Conservation (phyloP, 2,797 vertebrate genomes). For the Ctenopoma multispine region DNA sequence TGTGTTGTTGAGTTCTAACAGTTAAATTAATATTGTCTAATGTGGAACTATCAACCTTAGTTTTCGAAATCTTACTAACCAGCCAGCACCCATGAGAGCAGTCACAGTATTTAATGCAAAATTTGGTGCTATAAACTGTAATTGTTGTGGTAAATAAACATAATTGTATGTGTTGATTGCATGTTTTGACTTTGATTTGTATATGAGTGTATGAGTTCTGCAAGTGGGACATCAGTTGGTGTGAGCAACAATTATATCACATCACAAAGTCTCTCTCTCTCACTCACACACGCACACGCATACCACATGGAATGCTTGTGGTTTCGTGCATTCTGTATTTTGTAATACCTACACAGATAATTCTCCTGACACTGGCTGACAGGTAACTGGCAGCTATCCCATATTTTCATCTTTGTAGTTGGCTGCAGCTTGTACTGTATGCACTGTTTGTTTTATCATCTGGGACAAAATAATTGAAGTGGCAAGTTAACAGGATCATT, state of each 20-base stretch:
- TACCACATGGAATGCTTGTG: conserved; percentile 3
- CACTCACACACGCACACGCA: neutral
- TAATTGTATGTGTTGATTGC: conserved; percentile 48
- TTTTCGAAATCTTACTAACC: neutral
- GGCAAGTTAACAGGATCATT: conserved; percentile 38
- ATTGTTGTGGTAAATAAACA: conserved; percentile 34
- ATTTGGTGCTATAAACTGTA: neutral
- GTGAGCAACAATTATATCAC: conserved; percentile 8
- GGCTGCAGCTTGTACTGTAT: conserved; percentile 19
- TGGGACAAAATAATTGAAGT: conserved; percentile 57
- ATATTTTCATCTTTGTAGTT: conserved; percentile 46
- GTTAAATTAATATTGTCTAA: too few relatives aligned
- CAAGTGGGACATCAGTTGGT: conserved; percentile 1
- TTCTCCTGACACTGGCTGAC: conserved; percentile 36
- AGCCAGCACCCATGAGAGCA: neutral
- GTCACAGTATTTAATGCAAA: neutral
- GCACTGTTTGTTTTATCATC: conserved; percentile 18
- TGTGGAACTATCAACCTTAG: too few relatives aligned
- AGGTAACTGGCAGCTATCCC: conserved; percentile 35
- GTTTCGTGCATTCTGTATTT: conserved; percentile 21
- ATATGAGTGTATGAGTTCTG: neutral
- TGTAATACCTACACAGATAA: conserved; percentile 29
- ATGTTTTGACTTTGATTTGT: conserved; percentile 15
- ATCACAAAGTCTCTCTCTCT: neutral
- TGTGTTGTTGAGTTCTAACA: too few relatives aligned